Base-by-base conservation (phyloP, 2,113 vertebrate species). In the Anarrhichthys ocellatus region DNA sequence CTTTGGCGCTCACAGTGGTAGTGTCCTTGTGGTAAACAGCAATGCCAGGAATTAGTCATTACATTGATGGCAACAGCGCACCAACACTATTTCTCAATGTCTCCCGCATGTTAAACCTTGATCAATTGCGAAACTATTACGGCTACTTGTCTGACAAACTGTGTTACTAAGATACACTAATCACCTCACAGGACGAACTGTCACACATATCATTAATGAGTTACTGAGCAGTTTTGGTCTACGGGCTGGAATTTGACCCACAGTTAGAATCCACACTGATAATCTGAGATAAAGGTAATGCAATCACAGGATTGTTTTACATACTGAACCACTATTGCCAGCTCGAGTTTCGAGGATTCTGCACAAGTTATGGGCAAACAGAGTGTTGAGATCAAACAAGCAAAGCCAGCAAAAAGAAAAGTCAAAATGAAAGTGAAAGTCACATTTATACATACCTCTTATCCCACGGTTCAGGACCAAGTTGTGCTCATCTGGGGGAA, bases 391-490 rank as follows among this genome's bases (percentile, higher is more conserved):
- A 15, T 59, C 24, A 59, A 59, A 59, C 56, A 29, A 29, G 24
- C n/a, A 58, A 59, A 59, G 13, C 24, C 6, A 15, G 13, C 54
- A 27, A n/a, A 54, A n/a, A 48, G 15, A 56, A 56, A n/a, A 24
- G 22, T n/a, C 17, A 18, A 52, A 20, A 22, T 52, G 20, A 52
- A 52, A 22, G 50, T 52, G 50, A 52, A 52, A 52, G 50, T 52
- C 50, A 52, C 18, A 24, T 5, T 27, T 4, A 56, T 13, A 67
- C 40, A 11, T 83, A 96, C 96, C 96, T 96, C 90, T 94, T 69
- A 95, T 93, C 78, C 93, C 87, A 27, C 2, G 29, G 32, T 97
- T 97, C 63, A 92, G 52, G 77, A 97, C 92, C 38, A 79, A 80
- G 64, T 93, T 91, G 11, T 93, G 90, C 17, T 93, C 93, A 73